These are phyloP conservation scores for Vombatus ursinus DNA, from an alignment of 2,113 vertebrate species.

Conservation along the genomic window DNA sequence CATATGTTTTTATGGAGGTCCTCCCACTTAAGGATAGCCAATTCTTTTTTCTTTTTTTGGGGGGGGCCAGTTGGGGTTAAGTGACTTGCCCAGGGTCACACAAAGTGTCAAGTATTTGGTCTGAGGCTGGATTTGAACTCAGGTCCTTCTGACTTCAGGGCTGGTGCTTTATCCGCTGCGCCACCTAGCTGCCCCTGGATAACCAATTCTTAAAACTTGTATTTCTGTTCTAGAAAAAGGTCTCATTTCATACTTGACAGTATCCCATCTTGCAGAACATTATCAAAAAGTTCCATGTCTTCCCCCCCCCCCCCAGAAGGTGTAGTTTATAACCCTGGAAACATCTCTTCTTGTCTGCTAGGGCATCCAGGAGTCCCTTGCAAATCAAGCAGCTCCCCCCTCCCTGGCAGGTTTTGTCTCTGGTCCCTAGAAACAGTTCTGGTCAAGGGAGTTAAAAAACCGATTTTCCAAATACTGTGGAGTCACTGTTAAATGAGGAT, in stretches of 20 bases:
- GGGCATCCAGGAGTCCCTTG: background rate
- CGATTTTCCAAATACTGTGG: background rate
- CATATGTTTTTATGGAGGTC: too few species aligned
- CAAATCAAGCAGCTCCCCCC: background rate
- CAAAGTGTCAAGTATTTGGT: too few species aligned
- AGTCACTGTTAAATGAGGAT: fast-evolving
- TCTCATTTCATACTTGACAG: constrained; percentile 23
- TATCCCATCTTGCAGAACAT: background rate
- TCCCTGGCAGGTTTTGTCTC: background rate
- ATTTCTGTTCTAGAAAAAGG: background rate
- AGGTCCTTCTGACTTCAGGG: too few species aligned
- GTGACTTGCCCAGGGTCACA: too few species aligned
- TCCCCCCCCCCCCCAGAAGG: too few species aligned
- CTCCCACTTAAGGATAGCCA: too few species aligned
- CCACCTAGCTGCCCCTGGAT: too few species aligned
- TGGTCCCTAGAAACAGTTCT: background rate
- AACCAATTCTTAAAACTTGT: background rate
- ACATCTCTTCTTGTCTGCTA: background rate
- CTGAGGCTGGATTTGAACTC: too few species aligned
- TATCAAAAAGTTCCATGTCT: background rate
- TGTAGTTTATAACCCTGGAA: background rate
- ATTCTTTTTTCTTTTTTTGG: too few species aligned
- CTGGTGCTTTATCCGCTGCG: too few species aligned
- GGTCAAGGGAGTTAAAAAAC: background rate
- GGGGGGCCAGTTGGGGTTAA: too few species aligned